Conservation (phyloP, 2,888 invertebrate genomes). For the Blastobasis adustella region DNA sequence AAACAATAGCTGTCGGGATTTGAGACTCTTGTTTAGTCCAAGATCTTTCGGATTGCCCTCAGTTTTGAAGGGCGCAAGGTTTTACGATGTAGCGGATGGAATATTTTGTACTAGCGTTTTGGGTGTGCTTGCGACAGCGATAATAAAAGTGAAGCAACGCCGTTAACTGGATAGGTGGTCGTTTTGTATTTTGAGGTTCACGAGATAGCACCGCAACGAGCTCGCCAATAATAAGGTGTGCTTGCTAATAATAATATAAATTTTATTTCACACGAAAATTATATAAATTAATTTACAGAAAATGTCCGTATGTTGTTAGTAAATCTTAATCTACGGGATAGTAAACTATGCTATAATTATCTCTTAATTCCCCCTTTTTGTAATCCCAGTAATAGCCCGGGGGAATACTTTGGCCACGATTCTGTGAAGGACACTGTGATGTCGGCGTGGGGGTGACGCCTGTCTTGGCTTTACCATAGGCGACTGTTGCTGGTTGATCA, state of each 20-base stretch:
- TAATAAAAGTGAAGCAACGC: background rate
- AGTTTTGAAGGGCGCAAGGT: conserved; percentile 16
- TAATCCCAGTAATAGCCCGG: too few relatives aligned
- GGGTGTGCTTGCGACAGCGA: too few relatives aligned
- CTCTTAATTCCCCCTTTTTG: too few relatives aligned
- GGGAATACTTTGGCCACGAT: too few relatives aligned
- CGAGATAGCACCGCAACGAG: background rate
- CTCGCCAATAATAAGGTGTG: background rate
- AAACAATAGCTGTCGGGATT: conserved; percentile 42
- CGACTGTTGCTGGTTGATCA: too few relatives aligned
- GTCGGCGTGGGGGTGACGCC: background rate
- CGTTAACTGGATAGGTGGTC: background rate
- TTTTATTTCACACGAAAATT: background rate
- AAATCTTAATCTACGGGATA: too few relatives aligned
- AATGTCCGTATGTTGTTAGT: too few relatives aligned
- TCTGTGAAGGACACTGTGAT: too few relatives aligned
- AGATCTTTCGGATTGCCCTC: conserved; percentile 32
- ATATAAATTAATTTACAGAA: too few relatives aligned
- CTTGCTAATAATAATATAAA: background rate
- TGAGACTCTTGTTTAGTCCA: conserved; percentile 24
- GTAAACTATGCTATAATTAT: too few relatives aligned
- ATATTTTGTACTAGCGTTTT: background rate
- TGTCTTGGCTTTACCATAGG: too few relatives aligned
- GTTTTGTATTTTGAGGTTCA: background rate
- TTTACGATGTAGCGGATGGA: conserved; percentile 12